phyloP scores from a whole-genome alignment of 2,113 vertebrate genomes.

The Spermophilus dauricus region DNA sequence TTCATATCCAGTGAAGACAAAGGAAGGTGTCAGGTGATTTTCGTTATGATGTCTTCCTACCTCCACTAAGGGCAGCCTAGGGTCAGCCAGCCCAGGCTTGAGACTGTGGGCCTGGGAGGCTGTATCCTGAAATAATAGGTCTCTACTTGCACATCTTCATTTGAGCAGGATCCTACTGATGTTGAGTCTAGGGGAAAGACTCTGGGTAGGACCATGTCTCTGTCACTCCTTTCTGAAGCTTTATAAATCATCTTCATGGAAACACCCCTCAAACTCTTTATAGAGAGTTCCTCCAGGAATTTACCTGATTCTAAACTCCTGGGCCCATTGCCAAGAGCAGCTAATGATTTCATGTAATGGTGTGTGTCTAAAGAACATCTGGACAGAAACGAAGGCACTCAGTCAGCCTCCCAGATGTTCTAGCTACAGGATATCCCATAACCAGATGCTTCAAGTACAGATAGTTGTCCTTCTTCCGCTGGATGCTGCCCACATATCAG shows the following conservation, averaged over 20 bases:
- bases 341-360: conserved; percentile 78
- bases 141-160: background rate
- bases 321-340: conserved; percentile 71
- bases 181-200: background rate
- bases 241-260: background rate
- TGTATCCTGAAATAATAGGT: background rate
- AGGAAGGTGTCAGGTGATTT: background rate
- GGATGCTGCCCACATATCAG: background rate
- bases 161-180: background rate
- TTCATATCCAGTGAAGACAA: background rate
- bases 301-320: conserved; percentile 59
- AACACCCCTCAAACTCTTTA: background rate
- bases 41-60: background rate
- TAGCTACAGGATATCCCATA: background rate
- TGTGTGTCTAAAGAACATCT: conserved; percentile 78
- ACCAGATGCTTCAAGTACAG: conserved; percentile 61
- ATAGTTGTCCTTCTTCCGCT: background rate
- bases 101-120: background rate
- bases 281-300: conserved; percentile 18
- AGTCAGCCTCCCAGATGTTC: conserved; percentile 53
- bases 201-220: background rate
- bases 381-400: conserved; percentile 42
- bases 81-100: background rate
- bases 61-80: background rate
- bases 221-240: background rate